A percentile compares a stretch with the other conserved stretches of the same genome.
phyloP scores from a whole-genome alignment of 2,797 vertebrate species.

The Enteromius radiatus region DNA sequence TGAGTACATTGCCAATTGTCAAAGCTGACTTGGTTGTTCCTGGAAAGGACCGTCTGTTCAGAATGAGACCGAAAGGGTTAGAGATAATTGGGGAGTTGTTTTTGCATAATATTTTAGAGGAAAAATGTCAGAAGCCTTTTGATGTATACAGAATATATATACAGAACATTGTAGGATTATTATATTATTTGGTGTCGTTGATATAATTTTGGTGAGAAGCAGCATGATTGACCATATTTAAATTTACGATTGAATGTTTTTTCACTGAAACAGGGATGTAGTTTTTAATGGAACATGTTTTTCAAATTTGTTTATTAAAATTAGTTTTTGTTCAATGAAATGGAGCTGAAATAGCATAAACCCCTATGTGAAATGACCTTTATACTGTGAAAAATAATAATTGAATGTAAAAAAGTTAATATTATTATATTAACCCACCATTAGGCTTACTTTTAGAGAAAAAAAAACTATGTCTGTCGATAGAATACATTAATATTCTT shows the following conservation, averaged over 20 bases:
- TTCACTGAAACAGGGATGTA: background rate
- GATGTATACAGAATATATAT: background rate
- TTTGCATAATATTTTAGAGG: background rate
- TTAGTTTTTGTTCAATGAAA: background rate
- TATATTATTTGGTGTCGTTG: background rate
- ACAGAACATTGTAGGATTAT: background rate
- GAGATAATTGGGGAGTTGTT: background rate
- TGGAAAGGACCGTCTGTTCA: conserved; percentile 31
- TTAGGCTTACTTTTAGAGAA: background rate
- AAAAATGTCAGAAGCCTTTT: background rate
- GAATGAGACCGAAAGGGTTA: conserved; percentile 12
- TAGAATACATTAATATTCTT: background rate
- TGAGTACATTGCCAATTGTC: conserved; percentile 2
- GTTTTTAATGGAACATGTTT: background rate
- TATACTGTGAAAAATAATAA: background rate
- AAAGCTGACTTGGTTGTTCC: conserved; percentile 36
- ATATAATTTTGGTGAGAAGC: background rate
- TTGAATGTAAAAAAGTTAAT: background rate
- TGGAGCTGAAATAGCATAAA: background rate
- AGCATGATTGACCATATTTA: conserved; percentile 3
- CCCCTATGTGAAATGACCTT: too few relatives aligned
- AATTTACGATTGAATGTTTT: background rate
- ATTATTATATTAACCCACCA: background rate
- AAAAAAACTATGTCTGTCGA: background rate
- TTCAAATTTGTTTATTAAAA: background rate